Percentiles rank a stretch among this genome's conserved stretches.
These are phyloP conservation scores for Melipona quadrifasciata DNA, from an alignment of 1,140 invertebrate genomes.

Conservation along the genomic window DNA sequence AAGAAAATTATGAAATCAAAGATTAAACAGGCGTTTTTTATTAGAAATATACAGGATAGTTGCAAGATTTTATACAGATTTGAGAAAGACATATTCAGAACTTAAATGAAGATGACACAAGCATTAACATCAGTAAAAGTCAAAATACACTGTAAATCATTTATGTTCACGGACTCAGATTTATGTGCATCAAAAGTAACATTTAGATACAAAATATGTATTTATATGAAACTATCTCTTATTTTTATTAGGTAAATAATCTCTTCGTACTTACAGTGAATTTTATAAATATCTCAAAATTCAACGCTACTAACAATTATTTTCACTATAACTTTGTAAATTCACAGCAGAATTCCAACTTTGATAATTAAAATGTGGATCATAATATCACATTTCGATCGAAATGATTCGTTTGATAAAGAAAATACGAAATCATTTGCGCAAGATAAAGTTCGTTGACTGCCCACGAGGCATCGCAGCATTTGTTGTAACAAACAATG, in stretches of 20 bases:
- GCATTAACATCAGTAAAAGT: constrained; percentile 23
- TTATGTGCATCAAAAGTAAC: not conserved
- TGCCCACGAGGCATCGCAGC: constrained; percentile 8
- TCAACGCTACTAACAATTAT: constrained; percentile 60
- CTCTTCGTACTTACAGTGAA: constrained; percentile 43
- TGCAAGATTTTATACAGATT: constrained; percentile 66
- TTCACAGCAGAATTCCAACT: constrained; percentile 35
- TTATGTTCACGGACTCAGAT: not conserved
- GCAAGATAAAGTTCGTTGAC: constrained; percentile 24
- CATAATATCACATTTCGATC: not conserved
- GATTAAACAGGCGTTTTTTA: constrained; percentile 69
- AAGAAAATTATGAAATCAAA: constrained; percentile 30
- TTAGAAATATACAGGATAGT: constrained; percentile 75
- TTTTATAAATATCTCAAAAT: constrained; percentile 68
- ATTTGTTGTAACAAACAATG: constrained; percentile 21
- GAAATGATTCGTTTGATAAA: constrained; percentile 11
- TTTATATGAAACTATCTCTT: constrained; percentile 32
- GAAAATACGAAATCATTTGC: not conserved
- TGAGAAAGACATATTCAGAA: constrained; percentile 49
- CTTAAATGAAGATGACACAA: constrained; percentile 44
- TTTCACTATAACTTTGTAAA: constrained; percentile 33
- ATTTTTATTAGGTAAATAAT: constrained; percentile 29
- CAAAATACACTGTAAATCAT: not conserved
- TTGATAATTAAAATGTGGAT: constrained; percentile 5
- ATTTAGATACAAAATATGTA: constrained; percentile 6